Evolutionary conservation across 2,888 invertebrate species (phyloP).

Genomic region (Drosophila macrospina): DNA sequence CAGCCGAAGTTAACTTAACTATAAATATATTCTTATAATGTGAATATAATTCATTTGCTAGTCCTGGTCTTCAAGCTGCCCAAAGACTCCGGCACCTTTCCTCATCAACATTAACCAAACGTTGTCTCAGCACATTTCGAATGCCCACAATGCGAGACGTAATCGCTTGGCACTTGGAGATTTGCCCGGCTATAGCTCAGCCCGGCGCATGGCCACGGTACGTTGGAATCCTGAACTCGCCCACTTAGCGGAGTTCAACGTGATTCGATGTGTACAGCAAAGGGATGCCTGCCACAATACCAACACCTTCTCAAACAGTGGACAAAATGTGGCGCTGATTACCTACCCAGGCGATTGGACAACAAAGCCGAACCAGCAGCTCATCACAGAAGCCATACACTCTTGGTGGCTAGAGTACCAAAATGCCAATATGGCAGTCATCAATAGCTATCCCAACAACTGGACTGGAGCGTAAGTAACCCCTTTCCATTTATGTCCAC

Average conservation of each 20-base stretch:
- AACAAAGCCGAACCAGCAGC: constrained; percentile 1
- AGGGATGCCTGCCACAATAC: constrained; percentile 58
- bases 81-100: constrained; percentile 37
- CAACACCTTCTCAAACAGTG: constrained; percentile 36
- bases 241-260: constrained; percentile 51
- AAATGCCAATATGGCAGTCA: constrained; percentile 39
- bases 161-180: constrained; percentile 44
- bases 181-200: constrained; percentile 40
- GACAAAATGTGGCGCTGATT: constrained; percentile 55
- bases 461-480: constrained; percentile 43
- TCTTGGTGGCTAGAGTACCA: constrained; percentile 61
- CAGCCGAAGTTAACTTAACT: background rate
- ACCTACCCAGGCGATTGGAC: constrained; percentile 26
- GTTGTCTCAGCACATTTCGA: constrained; percentile 9
- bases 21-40: background rate
- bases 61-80: constrained; percentile 44
- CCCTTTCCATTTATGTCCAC: background rate
- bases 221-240: constrained; percentile 55
- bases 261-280: constrained; percentile 44
- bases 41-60: background rate
- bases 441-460: constrained; percentile 42
- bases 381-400: constrained; percentile 28
- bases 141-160: constrained; percentile 44
- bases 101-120: constrained; percentile 21
- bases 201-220: constrained; percentile 58